A percentile compares a stretch with the other conserved stretches of the same genome.
Evolutionary conservation across 2,113 vertebrate species (phyloP).

Genomic region (Hippopotamus amphibius): DNA sequence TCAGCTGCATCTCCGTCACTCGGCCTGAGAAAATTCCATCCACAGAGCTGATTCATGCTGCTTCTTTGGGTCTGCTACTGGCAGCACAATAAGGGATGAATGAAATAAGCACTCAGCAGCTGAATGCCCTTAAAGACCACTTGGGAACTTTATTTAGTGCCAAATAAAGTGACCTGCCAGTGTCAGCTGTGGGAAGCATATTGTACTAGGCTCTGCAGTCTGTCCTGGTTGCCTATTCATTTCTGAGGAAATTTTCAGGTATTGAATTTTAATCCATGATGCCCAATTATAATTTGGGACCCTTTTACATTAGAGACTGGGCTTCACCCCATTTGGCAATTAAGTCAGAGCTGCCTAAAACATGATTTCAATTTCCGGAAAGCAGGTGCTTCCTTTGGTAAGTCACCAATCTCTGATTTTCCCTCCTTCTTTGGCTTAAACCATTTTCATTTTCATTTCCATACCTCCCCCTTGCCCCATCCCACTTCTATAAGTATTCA

Average conservation of each 20-base stretch:
- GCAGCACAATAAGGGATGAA: constrained; percentile 79
- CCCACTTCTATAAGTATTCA: neutral
- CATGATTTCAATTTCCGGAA: constrained; percentile 80
- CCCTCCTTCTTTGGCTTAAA: constrained; percentile 53
- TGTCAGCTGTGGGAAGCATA: constrained; percentile 80
- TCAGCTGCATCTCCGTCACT: constrained; percentile 25
- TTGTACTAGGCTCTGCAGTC: constrained; percentile 74
- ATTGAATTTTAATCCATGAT: constrained; percentile 84
- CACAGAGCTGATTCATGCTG: constrained; percentile 69
- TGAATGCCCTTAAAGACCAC: constrained; percentile 83
- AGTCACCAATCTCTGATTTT: constrained; percentile 66
- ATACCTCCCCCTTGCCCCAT: accelerated
- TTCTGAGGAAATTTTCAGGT: constrained; percentile 83
- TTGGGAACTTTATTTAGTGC: constrained; percentile 83
- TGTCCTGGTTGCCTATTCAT: constrained; percentile 74
- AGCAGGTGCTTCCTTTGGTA: constrained; percentile 79
- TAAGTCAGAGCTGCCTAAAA: constrained; percentile 74
- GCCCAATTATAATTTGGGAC: constrained; percentile 83
- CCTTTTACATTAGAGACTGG: constrained; percentile 75
- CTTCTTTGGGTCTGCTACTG: constrained; percentile 78
- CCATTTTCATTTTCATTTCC: constrained; percentile 61
- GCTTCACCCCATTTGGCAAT: constrained; percentile 79
- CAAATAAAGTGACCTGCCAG: constrained; percentile 83
- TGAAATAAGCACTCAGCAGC: constrained; percentile 77
- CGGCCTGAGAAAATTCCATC: constrained; percentile 79